Conservation (phyloP, 2,113 vertebrate species). For the Brachirus orientalis region DNA sequence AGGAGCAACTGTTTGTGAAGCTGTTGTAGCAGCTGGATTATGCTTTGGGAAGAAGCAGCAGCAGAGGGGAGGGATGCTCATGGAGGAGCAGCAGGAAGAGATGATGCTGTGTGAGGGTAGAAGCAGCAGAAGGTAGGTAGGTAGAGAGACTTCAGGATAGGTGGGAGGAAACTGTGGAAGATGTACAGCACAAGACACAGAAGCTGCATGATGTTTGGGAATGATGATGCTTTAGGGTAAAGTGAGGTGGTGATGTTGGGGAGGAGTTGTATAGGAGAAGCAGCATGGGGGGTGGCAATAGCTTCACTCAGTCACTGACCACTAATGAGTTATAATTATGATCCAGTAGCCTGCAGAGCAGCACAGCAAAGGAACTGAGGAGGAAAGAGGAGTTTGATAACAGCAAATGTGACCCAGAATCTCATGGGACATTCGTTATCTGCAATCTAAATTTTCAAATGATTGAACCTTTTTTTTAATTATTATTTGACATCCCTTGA, state of each 20-base stretch:
- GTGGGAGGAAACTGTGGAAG: conserved; percentile 17
- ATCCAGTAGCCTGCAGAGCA: conserved; percentile 40
- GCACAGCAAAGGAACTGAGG: conserved; percentile 15
- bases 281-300: conserved; percentile 22
- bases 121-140: background rate
- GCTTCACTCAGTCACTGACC: conserved; percentile 15
- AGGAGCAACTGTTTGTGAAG: background rate
- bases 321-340: conserved; percentile 60
- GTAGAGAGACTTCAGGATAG: conserved; percentile 3
- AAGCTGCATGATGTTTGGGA: conserved; percentile 11
- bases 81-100: background rate
- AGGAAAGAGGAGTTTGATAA: conserved; percentile 12
- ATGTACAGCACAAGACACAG: conserved; percentile 7
- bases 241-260: conserved; percentile 29
- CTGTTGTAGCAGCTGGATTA: background rate
- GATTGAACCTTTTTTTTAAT: too few relatives aligned
- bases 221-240: background rate
- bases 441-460: too few relatives aligned
- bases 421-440: too few relatives aligned
- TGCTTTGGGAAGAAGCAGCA: conserved; percentile 5
- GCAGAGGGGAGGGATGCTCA: too few relatives aligned
- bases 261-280: conserved; percentile 19
- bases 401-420: background rate
- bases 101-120: background rate
- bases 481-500: too few relatives aligned